Base-by-base conservation (phyloP, 2,888 invertebrate genomes). In the Dynastes tityus region DNA sequence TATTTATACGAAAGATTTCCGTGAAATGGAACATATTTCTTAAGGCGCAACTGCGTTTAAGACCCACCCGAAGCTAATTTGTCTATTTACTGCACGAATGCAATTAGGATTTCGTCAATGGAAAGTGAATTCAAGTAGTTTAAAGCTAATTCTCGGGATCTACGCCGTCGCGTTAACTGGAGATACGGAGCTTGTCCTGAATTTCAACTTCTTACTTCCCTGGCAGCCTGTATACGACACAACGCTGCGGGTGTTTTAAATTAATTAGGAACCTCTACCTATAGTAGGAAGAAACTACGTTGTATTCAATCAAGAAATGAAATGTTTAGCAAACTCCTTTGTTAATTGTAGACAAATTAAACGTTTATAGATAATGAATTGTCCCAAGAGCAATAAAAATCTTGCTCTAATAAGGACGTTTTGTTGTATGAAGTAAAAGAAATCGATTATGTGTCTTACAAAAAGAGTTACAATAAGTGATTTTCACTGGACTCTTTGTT, bases 71-170 rank as follows among this genome's bases (percentile, higher is more conserved):
- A 8, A 11, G 11, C 51, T 37, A 29, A 53, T 71, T 32, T 58
- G 16, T 51, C 55, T 55, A 55, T 58, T 58, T 55, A n/a, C n/a
- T 55, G 13, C 11, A 11, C 37, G 16, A 29, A 58, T 37, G 55
- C 40, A 37, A 73, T 58, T 73, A 40, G 22, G 5, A 37, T 58
- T 40, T 11, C 49, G 67, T n/a, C 32, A 53, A 55, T 70, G 32
- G 29, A 16, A 5, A 22, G 37, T 1, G 9, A 8, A 58, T 16
- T 58, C 6, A 16, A 55, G n/a, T 55, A 71, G 37, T 71, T 71
- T 71, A 73, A 9, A 73, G 55, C 32, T 40, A 73, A 58, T 73
- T 58, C 73, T 8, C 16, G 71, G 37, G 55, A 71, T 16, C 29
- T 55, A 71, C 55, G 37, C 9, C 8, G 22, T 9, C 71, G 37